Evolutionary conservation across 2,888 invertebrate genomes (phyloP).

Genomic region (Microdon myrmicae): DNA sequence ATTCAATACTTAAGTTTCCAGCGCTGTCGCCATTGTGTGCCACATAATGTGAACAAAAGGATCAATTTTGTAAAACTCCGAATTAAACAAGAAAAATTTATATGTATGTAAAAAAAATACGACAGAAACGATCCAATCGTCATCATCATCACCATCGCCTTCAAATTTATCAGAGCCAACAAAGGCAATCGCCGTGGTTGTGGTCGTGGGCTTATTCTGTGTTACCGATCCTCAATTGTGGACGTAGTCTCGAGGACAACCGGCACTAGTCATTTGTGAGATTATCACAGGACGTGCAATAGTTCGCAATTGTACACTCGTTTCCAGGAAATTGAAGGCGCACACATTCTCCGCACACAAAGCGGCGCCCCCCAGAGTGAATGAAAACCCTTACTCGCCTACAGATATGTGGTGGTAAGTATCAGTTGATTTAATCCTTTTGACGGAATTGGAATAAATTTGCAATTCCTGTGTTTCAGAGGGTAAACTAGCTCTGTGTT

Average conservation of each 20-base stretch:
- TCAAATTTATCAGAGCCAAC: constrained; percentile 18
- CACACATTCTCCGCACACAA: constrained; percentile 10
- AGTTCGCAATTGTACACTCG: constrained; percentile 34
- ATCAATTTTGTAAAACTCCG: constrained; percentile 34
- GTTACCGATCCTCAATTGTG: constrained; percentile 35
- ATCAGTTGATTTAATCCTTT: constrained; percentile 24
- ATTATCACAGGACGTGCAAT: constrained; percentile 28
- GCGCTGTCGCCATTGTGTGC: constrained; percentile 46
- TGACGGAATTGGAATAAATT: constrained; percentile 41
- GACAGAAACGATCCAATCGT: constrained; percentile 5
- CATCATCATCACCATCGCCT: constrained; percentile 28
- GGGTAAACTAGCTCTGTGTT: constrained; percentile 17
- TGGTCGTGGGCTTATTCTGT: too few species aligned
- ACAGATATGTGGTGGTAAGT: not conserved
- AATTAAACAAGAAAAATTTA: constrained; percentile 16
- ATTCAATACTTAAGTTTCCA: constrained; percentile 50
- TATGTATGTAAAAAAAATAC: not conserved
- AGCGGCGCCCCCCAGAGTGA: constrained; percentile 45
- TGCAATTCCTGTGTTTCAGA: constrained; percentile 29
- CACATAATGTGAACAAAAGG: constrained; percentile 45
- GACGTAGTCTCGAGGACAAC: constrained; percentile 43
- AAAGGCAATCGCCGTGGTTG: constrained; percentile 30
- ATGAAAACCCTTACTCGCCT: constrained; percentile 43
- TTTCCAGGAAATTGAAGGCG: constrained; percentile 39
- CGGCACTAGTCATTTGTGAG: constrained; percentile 21